Conservation (phyloP, 1,140 invertebrate species). For the Penaeus japonicus region DNA sequence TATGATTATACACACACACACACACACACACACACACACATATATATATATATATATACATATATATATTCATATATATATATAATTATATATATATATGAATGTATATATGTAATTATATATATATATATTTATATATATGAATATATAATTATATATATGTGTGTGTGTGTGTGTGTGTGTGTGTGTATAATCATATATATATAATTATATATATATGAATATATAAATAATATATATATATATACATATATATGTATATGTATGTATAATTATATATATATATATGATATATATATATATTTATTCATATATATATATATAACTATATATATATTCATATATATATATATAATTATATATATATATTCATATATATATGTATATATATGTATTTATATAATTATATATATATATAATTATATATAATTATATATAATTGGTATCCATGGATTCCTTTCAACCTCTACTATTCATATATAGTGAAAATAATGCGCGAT, state of each 20-base stretch:
- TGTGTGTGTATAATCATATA: conserved; percentile 13
- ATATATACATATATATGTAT: not conserved
- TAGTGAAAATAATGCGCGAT: no score
- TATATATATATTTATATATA: no score
- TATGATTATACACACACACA: no score
- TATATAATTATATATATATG: conserved; percentile 18
- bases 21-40: no score
- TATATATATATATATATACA: no score
- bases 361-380: not conserved
- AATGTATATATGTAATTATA: no score
- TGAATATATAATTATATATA: no score
- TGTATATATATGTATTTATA: not conserved
- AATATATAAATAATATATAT: not conserved
- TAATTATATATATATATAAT: not conserved
- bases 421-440: not conserved
- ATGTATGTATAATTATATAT: not conserved
- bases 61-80: no score
- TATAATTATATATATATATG: no score
- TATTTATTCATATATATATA: not conserved
- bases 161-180: not conserved
- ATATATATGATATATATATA: not conserved
- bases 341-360: not conserved
- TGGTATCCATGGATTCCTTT: no score
- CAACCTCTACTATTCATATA: no score
- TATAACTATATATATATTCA: not conserved